Evolutionary conservation across 1,140 invertebrate genomes (phyloP).

Genomic region (Ruditapes philippinarum): DNA sequence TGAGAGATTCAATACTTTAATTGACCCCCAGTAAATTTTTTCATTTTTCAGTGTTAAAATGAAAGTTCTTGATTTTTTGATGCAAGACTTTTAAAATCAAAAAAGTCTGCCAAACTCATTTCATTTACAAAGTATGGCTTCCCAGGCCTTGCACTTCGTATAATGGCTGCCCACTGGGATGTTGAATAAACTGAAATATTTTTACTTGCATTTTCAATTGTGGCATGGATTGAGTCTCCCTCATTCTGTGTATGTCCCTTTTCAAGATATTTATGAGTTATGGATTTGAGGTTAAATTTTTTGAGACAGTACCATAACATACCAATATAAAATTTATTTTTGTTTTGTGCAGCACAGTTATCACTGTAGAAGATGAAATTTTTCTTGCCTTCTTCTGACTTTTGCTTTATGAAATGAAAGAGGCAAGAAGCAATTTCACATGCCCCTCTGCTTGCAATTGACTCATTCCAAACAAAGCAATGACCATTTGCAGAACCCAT

Average conservation of each 20-base stretch:
- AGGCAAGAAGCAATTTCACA: constrained; percentile 28
- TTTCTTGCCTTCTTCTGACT: neutral
- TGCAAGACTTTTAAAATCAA: neutral
- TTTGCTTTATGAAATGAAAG: neutral
- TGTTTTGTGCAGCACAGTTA: constrained; percentile 24
- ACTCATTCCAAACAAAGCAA: constrained; percentile 23
- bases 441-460: neutral
- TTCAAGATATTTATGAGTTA: constrained; percentile 5
- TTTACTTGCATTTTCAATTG: neutral
- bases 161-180: too few relatives aligned
- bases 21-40: neutral
- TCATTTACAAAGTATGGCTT: neutral
- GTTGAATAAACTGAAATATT: too few relatives aligned
- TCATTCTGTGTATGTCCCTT: constrained; percentile 37
- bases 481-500: neutral
- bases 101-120: neutral
- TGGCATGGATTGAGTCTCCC: too few relatives aligned
- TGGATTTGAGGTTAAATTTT: constrained; percentile 10
- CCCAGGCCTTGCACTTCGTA: neutral
- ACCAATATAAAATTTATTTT: neutral
- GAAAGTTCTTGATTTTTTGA: constrained; percentile 25
- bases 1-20: neutral
- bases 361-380: neutral
- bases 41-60: neutral
- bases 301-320: constrained; percentile 14